Evolutionary conservation across 2,797 vertebrate species (phyloP).

Genomic region (Rhabdophis nuchalis): DNA sequence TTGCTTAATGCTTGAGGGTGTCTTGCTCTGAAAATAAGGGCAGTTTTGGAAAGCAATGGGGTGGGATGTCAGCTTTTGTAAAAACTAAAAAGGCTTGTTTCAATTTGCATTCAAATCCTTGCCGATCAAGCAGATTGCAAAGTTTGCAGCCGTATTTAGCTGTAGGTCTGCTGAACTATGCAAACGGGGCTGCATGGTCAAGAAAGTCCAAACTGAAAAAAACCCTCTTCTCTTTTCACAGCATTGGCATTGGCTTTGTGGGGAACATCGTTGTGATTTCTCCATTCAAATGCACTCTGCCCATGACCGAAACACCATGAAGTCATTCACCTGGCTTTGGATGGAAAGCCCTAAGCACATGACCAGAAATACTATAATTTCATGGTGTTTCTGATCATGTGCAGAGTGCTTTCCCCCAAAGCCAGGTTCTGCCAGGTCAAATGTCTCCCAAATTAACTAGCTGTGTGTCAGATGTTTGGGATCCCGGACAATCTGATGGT

Average conservation of each 20-base stretch:
- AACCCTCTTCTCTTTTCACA: neutral
- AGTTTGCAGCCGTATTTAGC: neutral
- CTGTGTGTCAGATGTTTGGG: neutral
- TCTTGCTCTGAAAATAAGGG: neutral
- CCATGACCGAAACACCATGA: neutral
- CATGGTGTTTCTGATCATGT: neutral
- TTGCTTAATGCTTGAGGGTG: too few species aligned
- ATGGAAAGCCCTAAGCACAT: neutral
- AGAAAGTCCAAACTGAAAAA: neutral
- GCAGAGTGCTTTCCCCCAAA: neutral
- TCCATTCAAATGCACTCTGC: neutral
- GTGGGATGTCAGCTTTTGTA: neutral
- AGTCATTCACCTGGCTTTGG: neutral
- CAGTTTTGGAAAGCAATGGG: neutral
- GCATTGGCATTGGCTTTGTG: neutral
- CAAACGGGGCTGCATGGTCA: neutral
- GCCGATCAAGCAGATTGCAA: neutral
- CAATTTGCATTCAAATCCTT: neutral
- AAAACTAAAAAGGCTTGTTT: neutral
- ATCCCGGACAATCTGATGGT: neutral
- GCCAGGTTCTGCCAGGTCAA: neutral
- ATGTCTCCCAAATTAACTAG: too few species aligned
- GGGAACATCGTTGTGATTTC: neutral
- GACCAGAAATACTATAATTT: too few species aligned
- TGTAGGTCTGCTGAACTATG: neutral